Evolutionary conservation across 2,888 invertebrate genomes (phyloP).

Genomic region (Bursaphelenchus okinawaensis): DNA sequence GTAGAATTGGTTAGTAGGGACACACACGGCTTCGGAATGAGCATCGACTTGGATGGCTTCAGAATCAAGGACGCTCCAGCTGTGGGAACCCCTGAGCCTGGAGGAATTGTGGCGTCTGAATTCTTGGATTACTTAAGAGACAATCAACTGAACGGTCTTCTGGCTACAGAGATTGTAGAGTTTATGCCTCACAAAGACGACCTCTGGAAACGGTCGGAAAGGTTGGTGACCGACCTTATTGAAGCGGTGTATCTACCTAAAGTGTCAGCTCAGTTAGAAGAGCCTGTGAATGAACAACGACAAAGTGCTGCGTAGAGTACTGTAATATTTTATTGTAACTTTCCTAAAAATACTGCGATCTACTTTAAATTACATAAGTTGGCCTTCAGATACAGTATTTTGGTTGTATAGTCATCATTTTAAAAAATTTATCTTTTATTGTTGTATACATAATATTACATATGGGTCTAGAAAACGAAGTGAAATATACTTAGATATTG

Average conservation of each 20-base stretch:
- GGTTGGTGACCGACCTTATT: slow-evolving; percentile 39
- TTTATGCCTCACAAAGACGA: slow-evolving; percentile 43
- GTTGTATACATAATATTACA: too few species aligned
- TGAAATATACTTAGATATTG: too few species aligned
- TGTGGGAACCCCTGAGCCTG: slow-evolving; percentile 46
- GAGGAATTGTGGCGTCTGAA: slow-evolving; percentile 44
- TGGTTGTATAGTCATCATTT: too few species aligned
- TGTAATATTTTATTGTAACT: too few species aligned
- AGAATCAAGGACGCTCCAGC: slow-evolving; percentile 46
- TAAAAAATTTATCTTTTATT: too few species aligned
- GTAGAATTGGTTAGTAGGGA: slow-evolving; percentile 38
- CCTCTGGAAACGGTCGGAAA: slow-evolving; percentile 36
- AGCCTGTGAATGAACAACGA: background rate
- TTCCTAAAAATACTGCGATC: too few species aligned
- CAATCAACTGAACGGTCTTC: slow-evolving; percentile 37
- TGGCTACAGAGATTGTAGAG: slow-evolving; percentile 50
- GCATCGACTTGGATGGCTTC: slow-evolving; percentile 51
- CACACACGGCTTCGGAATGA: slow-evolving; percentile 46
- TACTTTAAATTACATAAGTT: too few species aligned
- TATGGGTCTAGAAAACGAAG: too few species aligned
- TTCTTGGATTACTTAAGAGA: slow-evolving; percentile 43
- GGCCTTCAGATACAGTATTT: too few species aligned
- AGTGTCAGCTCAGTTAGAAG: background rate
- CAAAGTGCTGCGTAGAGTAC: background rate
- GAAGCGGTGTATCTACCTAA: slow-evolving; percentile 40